These are phyloP conservation scores for Perizoma affinitatum DNA, from an alignment of 2,888 invertebrate species.

Conservation along the genomic window DNA sequence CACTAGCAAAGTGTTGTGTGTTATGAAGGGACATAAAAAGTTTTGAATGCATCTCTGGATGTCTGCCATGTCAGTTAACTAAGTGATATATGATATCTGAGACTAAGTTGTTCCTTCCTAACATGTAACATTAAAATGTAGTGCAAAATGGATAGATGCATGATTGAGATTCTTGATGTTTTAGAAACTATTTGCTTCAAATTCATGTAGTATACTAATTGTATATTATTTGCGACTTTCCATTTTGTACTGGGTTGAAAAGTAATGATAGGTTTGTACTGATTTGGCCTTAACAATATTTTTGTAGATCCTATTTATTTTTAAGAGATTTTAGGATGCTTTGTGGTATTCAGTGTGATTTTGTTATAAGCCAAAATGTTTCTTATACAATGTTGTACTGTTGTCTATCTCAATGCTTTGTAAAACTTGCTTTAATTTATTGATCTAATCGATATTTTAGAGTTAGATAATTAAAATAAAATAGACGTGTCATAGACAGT, in stretches of 20 bases:
- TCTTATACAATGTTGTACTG: conserved; percentile 43
- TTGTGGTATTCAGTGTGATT: conserved; percentile 27
- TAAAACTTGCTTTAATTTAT: conserved; percentile 44
- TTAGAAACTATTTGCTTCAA: conserved; percentile 2
- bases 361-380: conserved; percentile 36
- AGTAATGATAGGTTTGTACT: not conserved
- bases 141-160: conserved; percentile 7
- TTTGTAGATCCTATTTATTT: conserved; percentile 13
- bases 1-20: conserved; percentile 10
- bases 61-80: too few species aligned
- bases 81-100: not conserved
- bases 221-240: conserved; percentile 2
- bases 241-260: conserved; percentile 14
- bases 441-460: conserved; percentile 39
- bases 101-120: not conserved
- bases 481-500: conserved; percentile 40
- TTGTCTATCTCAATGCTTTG: conserved; percentile 47
- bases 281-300: not conserved
- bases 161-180: conserved; percentile 1
- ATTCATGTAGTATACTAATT: not conserved
- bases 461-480: conserved; percentile 24
- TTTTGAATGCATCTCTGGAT: too few species aligned
- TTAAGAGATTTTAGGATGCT: conserved; percentile 26
- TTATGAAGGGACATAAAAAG: not conserved
- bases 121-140: conserved; percentile 9